Conservation (phyloP, 2,113 vertebrate genomes). For the Notothenia coriiceps region DNA sequence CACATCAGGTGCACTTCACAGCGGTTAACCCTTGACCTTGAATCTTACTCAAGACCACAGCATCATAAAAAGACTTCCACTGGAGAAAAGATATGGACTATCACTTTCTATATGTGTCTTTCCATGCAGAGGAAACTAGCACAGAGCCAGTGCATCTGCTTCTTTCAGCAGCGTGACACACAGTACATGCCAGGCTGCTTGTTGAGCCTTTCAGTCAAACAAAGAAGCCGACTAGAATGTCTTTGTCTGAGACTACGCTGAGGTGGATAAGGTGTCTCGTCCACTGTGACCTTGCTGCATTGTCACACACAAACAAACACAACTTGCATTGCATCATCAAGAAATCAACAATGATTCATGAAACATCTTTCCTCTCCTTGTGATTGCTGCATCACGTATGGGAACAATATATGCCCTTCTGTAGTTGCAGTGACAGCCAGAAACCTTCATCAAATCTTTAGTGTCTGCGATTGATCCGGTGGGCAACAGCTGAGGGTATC, state of each 20-base stretch:
- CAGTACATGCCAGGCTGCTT: neutral
- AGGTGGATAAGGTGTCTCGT: conserved; percentile 38
- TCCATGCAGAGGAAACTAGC: neutral
- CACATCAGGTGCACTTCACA: neutral
- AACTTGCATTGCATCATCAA: neutral
- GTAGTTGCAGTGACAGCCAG: conserved; percentile 8
- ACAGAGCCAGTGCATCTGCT: neutral
- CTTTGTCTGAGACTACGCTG: conserved; percentile 39
- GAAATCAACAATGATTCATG: too few relatives aligned
- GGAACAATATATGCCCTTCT: neutral
- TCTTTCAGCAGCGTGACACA: neutral
- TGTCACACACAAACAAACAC: conserved; percentile 1
- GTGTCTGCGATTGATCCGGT: conserved; percentile 40
- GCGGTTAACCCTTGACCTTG: conserved; percentile 48
- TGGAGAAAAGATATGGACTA: neutral
- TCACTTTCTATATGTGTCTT: neutral
- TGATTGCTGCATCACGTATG: neutral
- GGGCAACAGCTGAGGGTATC: conserved; percentile 1
- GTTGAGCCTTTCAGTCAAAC: conserved; percentile 14
- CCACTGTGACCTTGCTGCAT: conserved; percentile 49
- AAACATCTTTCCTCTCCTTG: neutral
- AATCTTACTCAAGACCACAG: neutral
- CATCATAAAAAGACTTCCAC: conserved; percentile 16
- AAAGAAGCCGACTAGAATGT: conserved; percentile 22
- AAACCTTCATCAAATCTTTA: conserved; percentile 12